Conservation (phyloP, 1,140 invertebrate species). For the Gryllus bimaculatus region DNA sequence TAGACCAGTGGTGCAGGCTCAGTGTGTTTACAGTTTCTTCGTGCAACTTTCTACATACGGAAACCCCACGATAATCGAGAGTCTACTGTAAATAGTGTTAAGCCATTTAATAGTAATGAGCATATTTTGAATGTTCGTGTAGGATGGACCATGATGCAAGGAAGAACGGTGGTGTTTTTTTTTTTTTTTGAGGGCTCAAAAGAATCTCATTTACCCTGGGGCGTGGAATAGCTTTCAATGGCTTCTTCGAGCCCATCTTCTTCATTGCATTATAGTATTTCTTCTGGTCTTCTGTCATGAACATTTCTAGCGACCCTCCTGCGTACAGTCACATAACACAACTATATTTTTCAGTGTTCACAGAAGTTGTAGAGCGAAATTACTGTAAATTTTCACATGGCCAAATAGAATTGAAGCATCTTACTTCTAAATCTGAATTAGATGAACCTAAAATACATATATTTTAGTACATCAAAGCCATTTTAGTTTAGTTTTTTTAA, state of each 20-base stretch:
- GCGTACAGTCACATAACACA: slow-evolving; percentile 38
- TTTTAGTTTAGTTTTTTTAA: background rate
- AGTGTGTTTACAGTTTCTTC: background rate
- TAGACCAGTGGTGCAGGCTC: slow-evolving; percentile 2
- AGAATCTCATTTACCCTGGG: slow-evolving; percentile 62
- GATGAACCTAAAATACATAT: background rate
- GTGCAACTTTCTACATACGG: background rate
- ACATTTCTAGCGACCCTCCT: slow-evolving; percentile 96
- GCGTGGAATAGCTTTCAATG: slow-evolving; percentile 92
- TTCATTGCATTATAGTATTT: slow-evolving; percentile 99
- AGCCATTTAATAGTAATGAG: background rate
- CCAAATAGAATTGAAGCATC: background rate
- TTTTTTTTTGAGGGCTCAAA: background rate
- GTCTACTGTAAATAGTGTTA: slow-evolving; percentile 1
- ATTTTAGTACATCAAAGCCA: background rate
- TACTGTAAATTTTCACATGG: background rate
- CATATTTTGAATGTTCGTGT: background rate
- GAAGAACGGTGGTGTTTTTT: background rate
- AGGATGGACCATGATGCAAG: background rate
- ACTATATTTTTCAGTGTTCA: slow-evolving; percentile 1
- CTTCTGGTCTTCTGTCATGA: slow-evolving; percentile 99
- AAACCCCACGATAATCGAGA: background rate
- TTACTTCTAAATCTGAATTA: too few relatives aligned
- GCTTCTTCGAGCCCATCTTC: slow-evolving; percentile 97
- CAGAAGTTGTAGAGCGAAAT: background rate